Evolutionary conservation across 1,140 invertebrate species (phyloP), one percentile per base, ranked within the genome.

Genomic region (Trissolcus basalis): DNA sequence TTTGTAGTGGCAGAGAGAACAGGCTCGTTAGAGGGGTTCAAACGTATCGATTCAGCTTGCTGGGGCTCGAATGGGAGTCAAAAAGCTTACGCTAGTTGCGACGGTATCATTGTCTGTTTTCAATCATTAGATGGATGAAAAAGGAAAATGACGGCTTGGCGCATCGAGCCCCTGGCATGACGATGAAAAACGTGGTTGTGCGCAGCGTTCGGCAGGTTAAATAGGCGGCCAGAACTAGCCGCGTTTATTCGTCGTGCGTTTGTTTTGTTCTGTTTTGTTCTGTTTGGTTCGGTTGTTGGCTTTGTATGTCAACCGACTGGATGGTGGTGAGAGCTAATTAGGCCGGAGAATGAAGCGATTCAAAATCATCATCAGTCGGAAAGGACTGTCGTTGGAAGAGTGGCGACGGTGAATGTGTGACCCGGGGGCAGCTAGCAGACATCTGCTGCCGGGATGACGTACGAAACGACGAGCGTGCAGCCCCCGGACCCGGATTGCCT

Each of bases 401-500:
- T 79, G 82, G 78, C 77, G 83, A 83, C 86, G 86, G 87, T 89
- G 90, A 89, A 90, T 89, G 89, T 90, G 88, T 87, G 87, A 89
- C 86, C 88, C 90, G 90, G 90, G 90, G 89, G 90, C 86, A 89
- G 90, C 89, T 85, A 89, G 89, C 89, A 90, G 90, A 83, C 80
- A 83, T 83, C 83, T 82, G 82, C 81, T 83, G 83, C 82, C 90
- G 91, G 90, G 89, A 91, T 91, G 91, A 91, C 90, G 90, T 90
- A 89, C 90, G 90, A 91, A 88, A 89, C 81, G 83, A 83, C 84
- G 83, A 86, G 86, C 83, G 86, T 89, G 90, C 80, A 90, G 91
- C 84, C 90, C 90, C 87, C 91, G 87, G 87, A 90, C 86, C 91
- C 92, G 84, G 91, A 93, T 85, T 97, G 96, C 90, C 93, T 96